phyloP scores from a whole-genome alignment of 2,888 invertebrate genomes.

The Caenorhabditis imperialis region DNA sequence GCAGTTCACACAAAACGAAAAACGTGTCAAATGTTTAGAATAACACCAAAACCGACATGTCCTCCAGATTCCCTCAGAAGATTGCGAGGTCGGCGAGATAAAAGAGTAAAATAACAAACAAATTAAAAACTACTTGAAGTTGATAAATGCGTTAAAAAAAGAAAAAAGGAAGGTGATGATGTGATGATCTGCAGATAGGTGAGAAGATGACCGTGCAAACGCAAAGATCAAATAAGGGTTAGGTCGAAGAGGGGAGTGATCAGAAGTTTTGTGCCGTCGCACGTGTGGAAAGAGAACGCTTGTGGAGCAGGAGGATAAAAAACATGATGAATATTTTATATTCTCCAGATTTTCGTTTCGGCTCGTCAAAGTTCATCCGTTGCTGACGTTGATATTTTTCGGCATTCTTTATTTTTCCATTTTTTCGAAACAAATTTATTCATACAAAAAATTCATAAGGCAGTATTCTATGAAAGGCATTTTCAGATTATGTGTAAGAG shows the following conservation, averaged over 20 bases:
- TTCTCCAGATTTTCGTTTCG: slow-evolving; percentile 28
- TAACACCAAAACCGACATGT: no score
- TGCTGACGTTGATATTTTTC: not conserved
- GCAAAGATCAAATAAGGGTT: slow-evolving; percentile 43
- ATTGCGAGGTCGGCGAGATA: no score
- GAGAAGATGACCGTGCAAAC: slow-evolving; percentile 20
- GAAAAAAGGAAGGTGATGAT: not conserved
- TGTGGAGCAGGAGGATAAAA: not conserved
- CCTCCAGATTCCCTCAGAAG: no score
- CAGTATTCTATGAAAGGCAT: no score
- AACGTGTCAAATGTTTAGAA: no score
- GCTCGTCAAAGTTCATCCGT: slow-evolving; percentile 18
- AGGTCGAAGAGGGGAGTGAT: slow-evolving; percentile 12
- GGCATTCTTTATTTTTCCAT: not conserved
- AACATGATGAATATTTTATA: slow-evolving; percentile 41
- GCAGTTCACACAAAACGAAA: no score
- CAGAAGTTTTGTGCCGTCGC: slow-evolving; percentile 7
- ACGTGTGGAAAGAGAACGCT: slow-evolving; percentile 3
- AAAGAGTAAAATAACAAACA: no score
- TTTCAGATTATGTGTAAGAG: not conserved
- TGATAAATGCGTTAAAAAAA: no score
- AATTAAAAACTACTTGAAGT: no score
- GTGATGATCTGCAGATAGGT: no score
- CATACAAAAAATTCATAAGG: no score
- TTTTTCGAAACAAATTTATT: no score